Base-by-base conservation (phyloP, 2,888 invertebrate species). In the Parelbella ahira region DNA sequence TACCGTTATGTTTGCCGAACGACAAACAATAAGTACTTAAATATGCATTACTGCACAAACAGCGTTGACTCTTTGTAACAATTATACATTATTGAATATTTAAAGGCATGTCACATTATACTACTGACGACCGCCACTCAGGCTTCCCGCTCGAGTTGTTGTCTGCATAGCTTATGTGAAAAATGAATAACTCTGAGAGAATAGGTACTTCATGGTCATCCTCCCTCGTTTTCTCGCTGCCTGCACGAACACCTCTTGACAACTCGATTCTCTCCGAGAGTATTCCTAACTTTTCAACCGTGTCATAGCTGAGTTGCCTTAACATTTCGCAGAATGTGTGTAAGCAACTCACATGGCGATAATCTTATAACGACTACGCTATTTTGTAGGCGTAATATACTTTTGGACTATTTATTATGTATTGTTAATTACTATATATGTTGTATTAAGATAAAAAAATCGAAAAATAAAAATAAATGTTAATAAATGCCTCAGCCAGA, bases 401-500 rank as follows among this genome's bases (percentile, higher is more conserved):
- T 88, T 88, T 88, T 88, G 83, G 87, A 88, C 84, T 86, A 86
- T 87, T 87, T 87, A 87, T 86, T 87, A 87, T 82, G 86, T 87
- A 86, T 84, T 87, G 86, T 87, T 87, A 86, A 87, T 86, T 86
- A 87, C 86, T 86, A 87, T 86, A 84, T 88, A 88, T 88, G 86
- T 88, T 88, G 86, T 88, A 87, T 78, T 86, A 84, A 86, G 83
- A 82, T 83, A 80, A 82, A 83, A 52, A 78, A 79, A 78, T 61
- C 69, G 69, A 82, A 83, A 82, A 84, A 76, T 87, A 84, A 87
- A 88, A 83, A 76, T 87, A 84, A 87, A 88, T 86, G 87, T 88
- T 87, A 88, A 84, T 88, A 87, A 88, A 88, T 88, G 88, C 88
- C 88, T 88, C 88, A 88, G 88, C 87, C 88, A 88, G 80, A 82